Conservation (phyloP, 2,797 vertebrate species). For the Lagocephalus sceleratus region DNA sequence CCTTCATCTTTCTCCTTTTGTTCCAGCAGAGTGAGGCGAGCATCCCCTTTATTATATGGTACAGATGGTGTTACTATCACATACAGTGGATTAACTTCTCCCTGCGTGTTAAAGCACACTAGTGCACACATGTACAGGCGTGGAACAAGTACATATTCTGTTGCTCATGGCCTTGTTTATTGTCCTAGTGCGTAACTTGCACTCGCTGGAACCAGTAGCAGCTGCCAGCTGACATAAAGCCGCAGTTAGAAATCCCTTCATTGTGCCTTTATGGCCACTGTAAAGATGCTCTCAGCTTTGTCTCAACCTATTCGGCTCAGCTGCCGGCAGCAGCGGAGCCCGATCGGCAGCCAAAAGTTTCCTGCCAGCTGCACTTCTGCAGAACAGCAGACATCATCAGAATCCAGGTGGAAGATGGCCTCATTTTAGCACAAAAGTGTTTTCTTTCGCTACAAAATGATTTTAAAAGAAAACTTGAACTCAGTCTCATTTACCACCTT, state of each 20-base stretch:
- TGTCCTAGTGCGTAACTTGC: slow-evolving; percentile 65
- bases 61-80: slow-evolving; percentile 2
- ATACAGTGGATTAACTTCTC: background rate
- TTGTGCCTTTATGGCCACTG: slow-evolving; percentile 69
- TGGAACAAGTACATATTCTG: slow-evolving; percentile 46
- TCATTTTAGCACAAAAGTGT: slow-evolving; percentile 18
- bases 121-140: slow-evolving; percentile 20
- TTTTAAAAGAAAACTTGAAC: too few relatives aligned
- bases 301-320: slow-evolving; percentile 44
- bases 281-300: slow-evolving; percentile 58
- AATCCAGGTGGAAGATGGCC: slow-evolving; percentile 12
- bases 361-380: slow-evolving; percentile 40
- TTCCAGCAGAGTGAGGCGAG: background rate
- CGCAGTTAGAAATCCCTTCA: slow-evolving; percentile 60
- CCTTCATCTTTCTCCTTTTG: slow-evolving; percentile 15
- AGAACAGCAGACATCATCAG: slow-evolving; percentile 28
- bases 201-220: slow-evolving; percentile 65
- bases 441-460: background rate
- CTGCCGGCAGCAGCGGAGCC: slow-evolving; percentile 44
- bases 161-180: slow-evolving; percentile 61
- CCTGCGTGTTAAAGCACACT: slow-evolving; percentile 6
- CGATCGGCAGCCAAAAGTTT: slow-evolving; percentile 39
- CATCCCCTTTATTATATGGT: slow-evolving; percentile 11
- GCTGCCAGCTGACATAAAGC: slow-evolving; percentile 70
- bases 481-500: too few relatives aligned